Evolutionary conservation across 2,888 invertebrate species (phyloP), one percentile per base, ranked within the genome.

Genomic region (Linnaemya tessellans): DNA sequence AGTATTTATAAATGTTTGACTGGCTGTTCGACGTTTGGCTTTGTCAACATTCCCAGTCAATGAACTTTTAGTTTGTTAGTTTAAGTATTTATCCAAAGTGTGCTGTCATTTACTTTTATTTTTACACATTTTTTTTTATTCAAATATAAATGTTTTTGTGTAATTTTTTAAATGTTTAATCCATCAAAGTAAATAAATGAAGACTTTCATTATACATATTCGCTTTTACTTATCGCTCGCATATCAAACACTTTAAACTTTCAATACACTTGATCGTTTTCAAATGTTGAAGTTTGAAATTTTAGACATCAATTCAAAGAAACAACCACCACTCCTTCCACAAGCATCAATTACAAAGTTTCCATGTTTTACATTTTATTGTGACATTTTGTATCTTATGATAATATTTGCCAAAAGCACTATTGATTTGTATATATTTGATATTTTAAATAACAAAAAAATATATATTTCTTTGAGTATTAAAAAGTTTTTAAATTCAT

Each of bases 41-140:
- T 67, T 68, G 79, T 62, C 68, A 68, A 43, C 67, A 80, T 65
- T 70, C 30, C 10, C 46, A 70, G 84, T 80, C 77, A 80, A 58
- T 82, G 85, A 74, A 70, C 74, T 83, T 77, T 62, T 65, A 73
- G 38, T 35, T n/a, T 80, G 75, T 74, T 70, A 73, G 73, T 82
- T 80, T 75, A 80, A 77, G 79, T 80, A 68, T 84, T 84, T 74
- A 68, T 70, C 46, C 62, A 77, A 46, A 56, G 58, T 78, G 58
- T 78, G 78, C 62, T 82, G 78, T 79, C 79, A 75, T 49, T 82
- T 70, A 46, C 78, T 70, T 60, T 82, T 78, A 67, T 78, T 78
- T 68, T 18, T 51, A 20, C 18, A 51, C 13, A 9, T 38, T 49
- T 58, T 25, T 49, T 11, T 67, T 30, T 67, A 30, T 75, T 75